These are phyloP conservation scores for Drosophila virilis DNA, from an alignment of 1,140 invertebrate genomes.

Conservation along the genomic window DNA sequence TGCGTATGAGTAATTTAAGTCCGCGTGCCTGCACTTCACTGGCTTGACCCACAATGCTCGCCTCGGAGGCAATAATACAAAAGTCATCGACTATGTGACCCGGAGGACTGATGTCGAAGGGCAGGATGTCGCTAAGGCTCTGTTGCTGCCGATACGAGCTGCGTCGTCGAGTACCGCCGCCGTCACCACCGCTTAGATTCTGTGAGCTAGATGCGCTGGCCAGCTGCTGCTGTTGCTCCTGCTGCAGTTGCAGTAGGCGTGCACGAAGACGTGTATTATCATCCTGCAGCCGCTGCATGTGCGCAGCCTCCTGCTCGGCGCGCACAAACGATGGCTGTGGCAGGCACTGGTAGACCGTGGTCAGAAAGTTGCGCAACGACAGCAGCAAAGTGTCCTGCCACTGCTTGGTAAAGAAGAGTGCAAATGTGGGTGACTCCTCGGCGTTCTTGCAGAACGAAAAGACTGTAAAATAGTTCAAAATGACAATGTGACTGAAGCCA, in stretches of 20 bases:
- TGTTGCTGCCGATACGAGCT: conserved; percentile 85
- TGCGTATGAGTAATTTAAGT: conserved; percentile 90
- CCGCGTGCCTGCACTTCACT: conserved; percentile 89
- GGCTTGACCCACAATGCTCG: conserved; percentile 71
- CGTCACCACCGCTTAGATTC: conserved; percentile 50
- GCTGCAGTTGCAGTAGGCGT: conserved; percentile 83
- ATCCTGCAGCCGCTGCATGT: conserved; percentile 92
- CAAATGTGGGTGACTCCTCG: conserved; percentile 94
- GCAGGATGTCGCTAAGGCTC: conserved; percentile 85
- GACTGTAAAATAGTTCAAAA: conserved; percentile 85
- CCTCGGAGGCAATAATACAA: conserved; percentile 94
- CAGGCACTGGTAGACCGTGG: conserved; percentile 94
- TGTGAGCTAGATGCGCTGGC: conserved; percentile 37
- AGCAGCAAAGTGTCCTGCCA: conserved; percentile 98
- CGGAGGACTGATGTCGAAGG: conserved; percentile 88
- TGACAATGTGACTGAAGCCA: conserved; percentile 25
- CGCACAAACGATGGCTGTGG: conserved; percentile 92
- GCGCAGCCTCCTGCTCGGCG: conserved; percentile 93
- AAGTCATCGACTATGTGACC: conserved; percentile 95
- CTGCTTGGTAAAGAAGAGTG: conserved; percentile 94
- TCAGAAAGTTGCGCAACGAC: conserved; percentile 97
- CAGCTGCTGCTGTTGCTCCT: conserved; percentile 70
- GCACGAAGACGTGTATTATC: conserved; percentile 91
- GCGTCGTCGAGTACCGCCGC: conserved; percentile 80
- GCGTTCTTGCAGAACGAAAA: conserved; percentile 96